A percentile compares a stretch with the other conserved stretches of the same genome.
Conservation (phyloP, 64 coral and sea anemone species). For the Stylophora pistillata region DNA sequence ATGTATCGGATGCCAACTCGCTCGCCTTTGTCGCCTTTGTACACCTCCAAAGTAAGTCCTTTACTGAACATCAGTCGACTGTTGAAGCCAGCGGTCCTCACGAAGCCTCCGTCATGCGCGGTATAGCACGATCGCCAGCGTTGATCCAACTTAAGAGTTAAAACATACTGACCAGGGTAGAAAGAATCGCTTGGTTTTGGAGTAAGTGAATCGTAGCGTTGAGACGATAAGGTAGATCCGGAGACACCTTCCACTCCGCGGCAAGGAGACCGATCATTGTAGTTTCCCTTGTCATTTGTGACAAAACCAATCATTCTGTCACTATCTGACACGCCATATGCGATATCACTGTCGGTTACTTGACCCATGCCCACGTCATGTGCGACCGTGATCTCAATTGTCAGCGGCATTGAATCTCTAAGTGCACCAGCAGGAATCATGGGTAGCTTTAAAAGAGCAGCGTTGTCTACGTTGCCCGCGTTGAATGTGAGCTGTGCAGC, state of each 20-base stretch:
- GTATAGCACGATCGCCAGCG: constrained; percentile 37
- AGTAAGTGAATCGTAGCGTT: neutral
- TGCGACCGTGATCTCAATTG: constrained; percentile 36
- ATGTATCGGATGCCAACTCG: constrained; percentile 23
- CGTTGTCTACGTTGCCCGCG: neutral
- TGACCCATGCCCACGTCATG: constrained; percentile 37
- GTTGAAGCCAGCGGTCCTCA: constrained; percentile 22
- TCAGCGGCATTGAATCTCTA: constrained; percentile 8
- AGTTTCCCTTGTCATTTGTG: neutral
- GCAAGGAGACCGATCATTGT: neutral
- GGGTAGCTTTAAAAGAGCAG: constrained; percentile 10
- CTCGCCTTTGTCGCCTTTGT: neutral
- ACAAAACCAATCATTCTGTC: constrained; percentile 11
- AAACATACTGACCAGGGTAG: constrained; percentile 41
- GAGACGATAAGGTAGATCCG: neutral
- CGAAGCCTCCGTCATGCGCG: constrained; percentile 19
- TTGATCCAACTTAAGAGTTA: constrained; percentile 37
- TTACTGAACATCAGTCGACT: constrained; percentile 2
- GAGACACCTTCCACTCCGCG: neutral
- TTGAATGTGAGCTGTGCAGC: constrained; percentile 29
- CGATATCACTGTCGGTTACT: constrained; percentile 28
- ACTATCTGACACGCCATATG: constrained; percentile 45
- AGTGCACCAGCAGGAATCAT: neutral
- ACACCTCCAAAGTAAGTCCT: constrained; percentile 15
- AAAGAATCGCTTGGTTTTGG: constrained; percentile 7